Base-by-base conservation (phyloP, 2,888 invertebrate species). In the Aphrophora alni region DNA sequence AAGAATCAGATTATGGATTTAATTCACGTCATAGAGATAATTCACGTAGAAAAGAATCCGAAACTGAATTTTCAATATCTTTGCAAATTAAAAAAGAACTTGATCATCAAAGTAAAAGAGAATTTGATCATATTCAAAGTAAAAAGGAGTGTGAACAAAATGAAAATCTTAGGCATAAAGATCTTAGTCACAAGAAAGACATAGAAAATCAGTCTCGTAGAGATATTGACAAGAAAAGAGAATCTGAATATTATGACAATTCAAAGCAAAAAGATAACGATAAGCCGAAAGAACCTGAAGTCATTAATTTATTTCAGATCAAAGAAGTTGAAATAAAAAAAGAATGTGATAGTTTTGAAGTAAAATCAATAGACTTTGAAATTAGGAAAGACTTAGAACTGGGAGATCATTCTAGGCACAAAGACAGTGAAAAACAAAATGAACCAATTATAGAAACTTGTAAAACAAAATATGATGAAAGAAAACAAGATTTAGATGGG, bases 21-120 rank as follows among this genome's bases (percentile, higher is more conserved):
- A 80, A 72, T 71, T 21, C 71, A 38, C 77, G 72, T 25, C 75
- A 76, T 27, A 82, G 75, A 75, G 82, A 82, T 51, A 85, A 80
- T 79, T 81, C 81, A 21, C 81, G 81, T 69, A 82, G 82, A 75
- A 84, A 85, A 78, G 84, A 83, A 80, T 83, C 82, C 28, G 85
- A 82, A 73, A 82, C 81, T 26, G 84, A 84, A 77, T 76, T 81
- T 70, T 78, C 77, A 33, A 82, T 80, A 80, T 77, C 68, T 27
- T 69, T 10, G 8, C 72, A 78, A 10, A 77, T 33, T 14, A 78
- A 72, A 72, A 44, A 72, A 28, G 78, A 78, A 78, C 28, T 51
- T 14, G 78, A 78, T 12, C 44, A 44, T 21, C 59, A 59, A n/a
- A 59, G n/a, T 21, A 59, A 59, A 59, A 44, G 44, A 14, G 44